Base-by-base conservation (phyloP, 2,113 vertebrate species). In the Atrichornis clamosus region DNA sequence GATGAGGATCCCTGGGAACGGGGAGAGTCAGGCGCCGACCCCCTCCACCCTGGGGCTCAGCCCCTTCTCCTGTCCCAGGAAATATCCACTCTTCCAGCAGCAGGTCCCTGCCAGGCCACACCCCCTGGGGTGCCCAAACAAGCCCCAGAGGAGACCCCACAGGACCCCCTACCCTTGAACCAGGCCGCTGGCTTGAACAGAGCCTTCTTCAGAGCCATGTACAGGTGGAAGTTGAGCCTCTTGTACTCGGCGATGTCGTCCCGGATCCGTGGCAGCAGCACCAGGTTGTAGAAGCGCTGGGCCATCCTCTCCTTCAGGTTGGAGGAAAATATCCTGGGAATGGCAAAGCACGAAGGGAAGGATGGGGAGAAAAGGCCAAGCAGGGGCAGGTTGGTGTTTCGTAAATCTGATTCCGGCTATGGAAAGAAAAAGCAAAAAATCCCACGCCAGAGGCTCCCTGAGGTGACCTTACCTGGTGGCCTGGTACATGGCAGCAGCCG, bases 251-350 rank as follows among this genome's bases (percentile, higher is more conserved):
- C 97, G 2, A 99, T 99, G 96, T 99, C 99, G 41, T 99, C 99
- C 53, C 99, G 97, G 33, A 99, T 84, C 33, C 99, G 97, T 0
- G 99, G 99, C 60, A 99, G 98, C 96, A 99, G 97, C 76, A 99
- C 99, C 78, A 99, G 97, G 96, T 99, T 99, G 94, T 99, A 99
- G 97, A 99, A 99, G 13, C 99, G 97, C 97, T 99, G 99, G 8
- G 99, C 99, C 99, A 99, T 99, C 81, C 98, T 98, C 90, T 99
- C 99, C 89, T 99, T 99, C 87, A 99, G 97, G 96, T 99, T 99
- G 32, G 99, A 99, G 7, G 99, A 98, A 94, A 99, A 99, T 77
- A 99, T 99, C 97, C 99, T 99, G 90, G 50, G 7, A 73, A 59
- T 42, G 70, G n/a, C 44, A 47, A 47, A 76, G 46, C 52, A 5